Conservation (phyloP, 2,113 vertebrate genomes). For the Psammodynastes pulverulentus region DNA sequence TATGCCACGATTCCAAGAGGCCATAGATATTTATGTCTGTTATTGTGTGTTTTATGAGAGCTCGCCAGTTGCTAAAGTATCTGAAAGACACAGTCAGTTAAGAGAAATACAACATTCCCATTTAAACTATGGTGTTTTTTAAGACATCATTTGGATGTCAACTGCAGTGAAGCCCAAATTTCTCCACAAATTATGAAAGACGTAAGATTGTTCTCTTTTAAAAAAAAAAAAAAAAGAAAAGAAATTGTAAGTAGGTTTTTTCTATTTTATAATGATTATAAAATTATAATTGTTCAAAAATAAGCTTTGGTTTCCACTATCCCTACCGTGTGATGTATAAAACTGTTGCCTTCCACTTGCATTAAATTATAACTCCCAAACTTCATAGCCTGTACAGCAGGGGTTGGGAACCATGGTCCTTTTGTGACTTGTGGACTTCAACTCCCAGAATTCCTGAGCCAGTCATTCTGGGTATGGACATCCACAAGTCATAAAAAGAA, state of each 20-base stretch:
- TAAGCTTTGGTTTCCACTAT: slow-evolving; percentile 16
- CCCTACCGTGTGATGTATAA: background rate
- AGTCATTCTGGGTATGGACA: background rate
- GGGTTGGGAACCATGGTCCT: background rate
- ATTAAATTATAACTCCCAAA: background rate
- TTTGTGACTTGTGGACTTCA: background rate
- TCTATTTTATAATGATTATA: slow-evolving; percentile 52
- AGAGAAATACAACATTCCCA: background rate
- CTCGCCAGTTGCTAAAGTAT: background rate
- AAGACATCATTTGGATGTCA: background rate
- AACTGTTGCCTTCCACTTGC: background rate
- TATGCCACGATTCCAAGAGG: background rate
- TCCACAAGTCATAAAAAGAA: background rate
- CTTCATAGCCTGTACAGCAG: background rate
- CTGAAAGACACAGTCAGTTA: background rate
- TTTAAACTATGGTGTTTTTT: background rate
- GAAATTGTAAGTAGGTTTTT: slow-evolving; percentile 40
- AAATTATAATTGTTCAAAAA: background rate
- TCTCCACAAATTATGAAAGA: background rate
- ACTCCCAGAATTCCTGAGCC: background rate
- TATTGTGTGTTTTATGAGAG: background rate
- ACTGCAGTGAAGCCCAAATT: background rate
- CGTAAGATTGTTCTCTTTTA: background rate
- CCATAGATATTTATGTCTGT: background rate
- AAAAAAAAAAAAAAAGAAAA: background rate